Conservation (phyloP, 2,797 vertebrate species). For the Amblyraja radiata region DNA sequence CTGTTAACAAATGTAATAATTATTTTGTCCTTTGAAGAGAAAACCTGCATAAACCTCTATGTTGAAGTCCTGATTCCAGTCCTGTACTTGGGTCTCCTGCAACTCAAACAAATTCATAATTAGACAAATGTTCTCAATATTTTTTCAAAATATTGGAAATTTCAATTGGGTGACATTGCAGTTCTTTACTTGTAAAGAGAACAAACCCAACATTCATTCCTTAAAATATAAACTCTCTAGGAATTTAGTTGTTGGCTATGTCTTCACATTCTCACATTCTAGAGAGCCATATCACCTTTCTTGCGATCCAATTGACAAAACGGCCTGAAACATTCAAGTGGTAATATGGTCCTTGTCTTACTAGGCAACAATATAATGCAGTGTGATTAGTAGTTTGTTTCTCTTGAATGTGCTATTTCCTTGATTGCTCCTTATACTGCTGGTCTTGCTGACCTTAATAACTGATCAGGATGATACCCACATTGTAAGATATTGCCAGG, state of each 20-base stretch:
- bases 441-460: neutral
- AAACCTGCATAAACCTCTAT: neutral
- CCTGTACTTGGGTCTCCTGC: neutral
- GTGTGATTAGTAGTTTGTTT: neutral
- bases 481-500: neutral
- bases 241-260: neutral
- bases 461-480: neutral
- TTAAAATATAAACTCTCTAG: neutral
- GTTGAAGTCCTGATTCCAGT: neutral
- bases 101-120: neutral
- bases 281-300: neutral
- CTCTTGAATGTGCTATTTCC: neutral
- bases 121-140: neutral
- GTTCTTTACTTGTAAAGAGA: neutral
- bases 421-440: neutral
- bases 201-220: neutral
- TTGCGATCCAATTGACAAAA: neutral
- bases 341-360: neutral
- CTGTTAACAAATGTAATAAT: neutral
- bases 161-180: neutral
- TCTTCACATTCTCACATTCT: neutral
- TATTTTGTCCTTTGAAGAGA: neutral
- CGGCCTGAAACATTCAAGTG: neutral
- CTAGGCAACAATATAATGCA: neutral
- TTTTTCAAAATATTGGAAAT: neutral